These are phyloP conservation scores for Poeciliopsis presidionis DNA, from an alignment of 2,797 vertebrate species.

Conservation along the genomic window DNA sequence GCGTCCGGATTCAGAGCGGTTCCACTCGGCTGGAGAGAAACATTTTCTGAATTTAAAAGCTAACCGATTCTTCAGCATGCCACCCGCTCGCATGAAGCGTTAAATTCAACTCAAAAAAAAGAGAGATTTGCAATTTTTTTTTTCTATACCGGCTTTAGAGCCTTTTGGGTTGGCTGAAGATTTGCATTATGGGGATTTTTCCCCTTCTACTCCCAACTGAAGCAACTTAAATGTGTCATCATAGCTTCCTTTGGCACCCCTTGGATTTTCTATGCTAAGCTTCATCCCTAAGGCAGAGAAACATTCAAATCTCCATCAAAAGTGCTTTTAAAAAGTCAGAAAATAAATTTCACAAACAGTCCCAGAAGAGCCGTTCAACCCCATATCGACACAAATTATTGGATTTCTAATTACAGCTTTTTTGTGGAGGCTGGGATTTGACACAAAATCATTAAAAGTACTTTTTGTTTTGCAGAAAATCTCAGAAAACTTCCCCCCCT, in stretches of 20 bases:
- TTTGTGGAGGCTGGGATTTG: constrained; percentile 34
- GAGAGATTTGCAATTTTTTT: constrained; percentile 75
- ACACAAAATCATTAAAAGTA: constrained; percentile 38
- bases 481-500: constrained; percentile 1
- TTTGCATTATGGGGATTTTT: constrained; percentile 66
- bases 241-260: constrained; percentile 69
- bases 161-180: constrained; percentile 70
- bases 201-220: constrained; percentile 45
- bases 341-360: constrained; percentile 64
- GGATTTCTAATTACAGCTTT: constrained; percentile 63
- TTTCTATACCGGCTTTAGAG: constrained; percentile 65
- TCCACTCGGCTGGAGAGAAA: constrained; percentile 75
- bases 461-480: constrained; percentile 31
- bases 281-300: constrained; percentile 49
- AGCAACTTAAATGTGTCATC: constrained; percentile 72
- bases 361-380: constrained; percentile 40
- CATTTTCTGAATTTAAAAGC: constrained; percentile 81
- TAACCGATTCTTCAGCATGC: constrained; percentile 68
- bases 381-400: constrained; percentile 27
- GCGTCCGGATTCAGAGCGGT: constrained; percentile 68
- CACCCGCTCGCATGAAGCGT: constrained; percentile 74
- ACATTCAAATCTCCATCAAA: constrained; percentile 64
- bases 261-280: constrained; percentile 70
- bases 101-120: constrained; percentile 77
- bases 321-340: constrained; percentile 55